Evolutionary conservation across 2,797 vertebrate genomes (phyloP).

Genomic region (Megalops cyprinoides): DNA sequence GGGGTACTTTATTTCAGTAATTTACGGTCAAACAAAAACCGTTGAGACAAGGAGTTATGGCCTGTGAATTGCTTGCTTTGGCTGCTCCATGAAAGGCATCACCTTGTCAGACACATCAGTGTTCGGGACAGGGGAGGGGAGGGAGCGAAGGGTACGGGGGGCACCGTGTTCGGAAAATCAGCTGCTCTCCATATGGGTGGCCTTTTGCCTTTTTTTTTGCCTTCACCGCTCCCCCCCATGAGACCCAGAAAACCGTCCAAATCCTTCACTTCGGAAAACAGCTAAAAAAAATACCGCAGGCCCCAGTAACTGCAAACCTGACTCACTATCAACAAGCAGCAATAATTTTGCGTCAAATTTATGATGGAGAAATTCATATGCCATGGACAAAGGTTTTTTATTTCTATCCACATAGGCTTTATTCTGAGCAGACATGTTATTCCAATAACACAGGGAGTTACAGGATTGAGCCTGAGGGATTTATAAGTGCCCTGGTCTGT

Average conservation of each 20-base stretch:
- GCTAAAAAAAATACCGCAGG: conserved; percentile 39
- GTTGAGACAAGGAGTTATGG: conserved; percentile 80
- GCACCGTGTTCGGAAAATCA: conserved; percentile 69
- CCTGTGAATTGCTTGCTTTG: conserved; percentile 81
- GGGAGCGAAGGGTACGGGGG: conserved; percentile 40
- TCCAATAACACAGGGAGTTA: conserved; percentile 36
- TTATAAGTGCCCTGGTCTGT: conserved; percentile 65
- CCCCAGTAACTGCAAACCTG: conserved; percentile 42
- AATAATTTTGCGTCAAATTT: conserved; percentile 62
- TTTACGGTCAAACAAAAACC: conserved; percentile 80
- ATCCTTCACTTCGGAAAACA: conserved; percentile 57
- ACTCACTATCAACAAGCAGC: conserved; percentile 61
- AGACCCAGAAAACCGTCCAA: conserved; percentile 57
- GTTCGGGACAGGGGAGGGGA: conserved; percentile 36
- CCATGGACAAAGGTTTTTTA: conserved; percentile 57
- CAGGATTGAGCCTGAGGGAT: conserved; percentile 57
- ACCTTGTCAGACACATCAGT: conserved; percentile 57
- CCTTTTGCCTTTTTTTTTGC: conserved; percentile 49
- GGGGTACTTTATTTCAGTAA: conserved; percentile 69
- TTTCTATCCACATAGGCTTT: conserved; percentile 41
- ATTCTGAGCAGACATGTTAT: conserved; percentile 50
- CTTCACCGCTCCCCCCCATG: conserved; percentile 44
- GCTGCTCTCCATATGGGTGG: conserved; percentile 88
- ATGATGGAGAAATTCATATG: conserved; percentile 56
- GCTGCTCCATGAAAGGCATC: conserved; percentile 75